phyloP scores from a whole-genome alignment of 2,888 invertebrate genomes.

The Drosophila siamana region DNA sequence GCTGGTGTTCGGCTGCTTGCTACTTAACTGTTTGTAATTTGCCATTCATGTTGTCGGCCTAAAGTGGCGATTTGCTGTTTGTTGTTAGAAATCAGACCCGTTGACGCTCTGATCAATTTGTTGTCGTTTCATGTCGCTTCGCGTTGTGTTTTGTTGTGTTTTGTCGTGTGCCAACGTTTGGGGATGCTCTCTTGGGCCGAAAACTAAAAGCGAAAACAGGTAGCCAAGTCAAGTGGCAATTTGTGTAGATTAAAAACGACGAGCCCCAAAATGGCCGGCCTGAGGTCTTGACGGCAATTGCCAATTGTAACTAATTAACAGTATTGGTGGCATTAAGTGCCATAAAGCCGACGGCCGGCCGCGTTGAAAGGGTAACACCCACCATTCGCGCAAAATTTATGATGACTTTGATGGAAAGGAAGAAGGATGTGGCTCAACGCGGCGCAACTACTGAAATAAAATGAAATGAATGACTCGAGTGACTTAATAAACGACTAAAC shows the following conservation, averaged over 20 bases:
- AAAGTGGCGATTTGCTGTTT: slow-evolving; percentile 72
- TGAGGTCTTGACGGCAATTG: neutral
- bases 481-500: slow-evolving; percentile 50
- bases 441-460: slow-evolving; percentile 2
- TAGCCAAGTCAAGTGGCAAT: slow-evolving; percentile 57
- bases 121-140: slow-evolving; percentile 63
- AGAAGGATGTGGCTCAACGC: slow-evolving; percentile 34
- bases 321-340: slow-evolving; percentile 40
- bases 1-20: slow-evolving; percentile 38
- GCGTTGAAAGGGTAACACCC: slow-evolving; percentile 29
- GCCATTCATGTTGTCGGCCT: slow-evolving; percentile 76
- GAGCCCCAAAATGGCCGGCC: neutral
- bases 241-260: slow-evolving; percentile 25
- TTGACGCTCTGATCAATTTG: slow-evolving; percentile 71
- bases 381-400: slow-evolving; percentile 57
- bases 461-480: slow-evolving; percentile 57
- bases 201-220: slow-evolving; percentile 38
- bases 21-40: slow-evolving; percentile 71
- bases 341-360: slow-evolving; percentile 48
- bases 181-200: slow-evolving; percentile 6
- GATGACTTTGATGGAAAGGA: slow-evolving; percentile 63
- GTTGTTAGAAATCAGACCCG: slow-evolving; percentile 49
- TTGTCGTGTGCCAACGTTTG: slow-evolving; percentile 65
- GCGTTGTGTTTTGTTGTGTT: no score
- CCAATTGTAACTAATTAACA: slow-evolving; percentile 49